phyloP scores from a whole-genome alignment of 2,888 invertebrate genomes.

The Dynastes tityus region DNA sequence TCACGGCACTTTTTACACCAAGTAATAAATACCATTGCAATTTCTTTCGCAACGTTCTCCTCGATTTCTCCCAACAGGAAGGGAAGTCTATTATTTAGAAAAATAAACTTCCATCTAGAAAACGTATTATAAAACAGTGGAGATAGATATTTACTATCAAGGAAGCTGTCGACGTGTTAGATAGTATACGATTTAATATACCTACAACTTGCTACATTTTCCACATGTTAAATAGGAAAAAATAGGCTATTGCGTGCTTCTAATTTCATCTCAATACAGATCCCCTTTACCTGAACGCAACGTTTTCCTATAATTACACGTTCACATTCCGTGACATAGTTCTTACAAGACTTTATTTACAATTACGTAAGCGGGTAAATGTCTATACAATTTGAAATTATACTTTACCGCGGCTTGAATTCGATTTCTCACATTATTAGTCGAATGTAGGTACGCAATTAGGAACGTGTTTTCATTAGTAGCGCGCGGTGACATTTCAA shows the following conservation, averaged over 20 bases:
- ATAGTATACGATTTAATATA: background rate
- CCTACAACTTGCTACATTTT: background rate
- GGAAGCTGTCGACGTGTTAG: background rate
- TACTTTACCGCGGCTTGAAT: background rate
- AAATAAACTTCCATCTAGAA: background rate
- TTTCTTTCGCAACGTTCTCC: background rate
- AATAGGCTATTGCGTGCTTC: background rate
- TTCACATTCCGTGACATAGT: conserved; percentile 25
- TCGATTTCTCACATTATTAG: conserved; percentile 1
- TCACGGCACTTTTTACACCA: too few relatives aligned
- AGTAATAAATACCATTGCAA: too few relatives aligned
- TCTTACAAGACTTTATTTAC: conserved; percentile 2
- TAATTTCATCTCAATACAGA: background rate
- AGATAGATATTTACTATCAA: background rate
- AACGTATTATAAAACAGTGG: background rate
- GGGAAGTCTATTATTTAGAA: background rate
- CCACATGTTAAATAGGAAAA: background rate
- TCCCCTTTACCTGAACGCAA: background rate
- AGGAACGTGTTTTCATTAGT: background rate
- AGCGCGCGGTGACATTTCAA: background rate
- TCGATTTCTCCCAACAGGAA: background rate
- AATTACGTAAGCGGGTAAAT: conserved; percentile 10
- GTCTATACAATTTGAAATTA: conserved; percentile 7
- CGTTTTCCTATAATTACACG: conserved; percentile 12
- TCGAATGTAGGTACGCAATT: background rate